Evolutionary conservation across 2,113 vertebrate genomes (phyloP), one percentile per base, ranked within the genome.

Genomic region (Aphyosemion australe): DNA sequence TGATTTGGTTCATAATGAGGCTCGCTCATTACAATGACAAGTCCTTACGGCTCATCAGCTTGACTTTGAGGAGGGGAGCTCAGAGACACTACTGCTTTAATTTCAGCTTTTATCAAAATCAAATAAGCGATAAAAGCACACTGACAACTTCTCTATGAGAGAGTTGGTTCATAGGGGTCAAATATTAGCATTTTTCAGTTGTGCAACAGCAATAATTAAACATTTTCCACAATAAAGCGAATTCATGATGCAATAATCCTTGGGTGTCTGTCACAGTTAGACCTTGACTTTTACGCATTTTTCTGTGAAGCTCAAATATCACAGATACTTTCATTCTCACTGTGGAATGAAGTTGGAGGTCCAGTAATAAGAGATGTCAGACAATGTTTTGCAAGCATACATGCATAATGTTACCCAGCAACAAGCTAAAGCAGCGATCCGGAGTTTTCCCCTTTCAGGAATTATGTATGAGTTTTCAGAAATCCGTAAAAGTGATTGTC

Each of bases 1-100:
- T 84, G 84, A 90, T 90, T 84, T 85, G 87, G 87, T 88, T 91
- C 84, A 88, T 90, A 89, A 92, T 92, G 88, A 92, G 90, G 74
- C 84, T 84, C 72, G 71, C 83, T 90, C 86, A 89, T 91, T 90
- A 87, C 87, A 87, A 79, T 89, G 90, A 92, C 89, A 88, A 84
- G 86, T 87, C 80, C 86, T 88, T 84, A 85, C 69, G 87, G 88
- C 89, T 92, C 89, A 92, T 92, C 91, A 91, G 72, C 71, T 80
- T 84, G 80, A 89, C 80, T 88, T 90, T 84, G 83, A 84, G 76
- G 74, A 84, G 65, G 34, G 62, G 69, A 78, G 73, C 56, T 69
- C 70, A 19, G 63, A 65, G 7, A 32, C 60, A 84, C 65, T 68
- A 69, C 76, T 45, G 70, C 52, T 42, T 66, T 76, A 46, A 81